These are phyloP conservation scores for Melanotaenia duboulayi DNA, from an alignment of 2,113 vertebrate genomes.

Conservation along the genomic window DNA sequence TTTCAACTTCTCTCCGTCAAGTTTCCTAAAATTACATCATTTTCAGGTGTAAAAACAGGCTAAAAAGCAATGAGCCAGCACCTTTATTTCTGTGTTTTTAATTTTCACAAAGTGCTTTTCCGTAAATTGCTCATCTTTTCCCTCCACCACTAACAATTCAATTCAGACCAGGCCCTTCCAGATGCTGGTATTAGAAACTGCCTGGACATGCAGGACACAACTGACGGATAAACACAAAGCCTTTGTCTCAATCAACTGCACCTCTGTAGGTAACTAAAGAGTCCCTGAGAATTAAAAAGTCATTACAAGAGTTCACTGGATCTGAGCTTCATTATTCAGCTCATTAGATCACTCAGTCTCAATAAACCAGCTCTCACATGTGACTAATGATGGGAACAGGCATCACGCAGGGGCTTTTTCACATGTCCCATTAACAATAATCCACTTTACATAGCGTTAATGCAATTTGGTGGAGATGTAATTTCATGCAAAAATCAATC, in stretches of 20 bases:
- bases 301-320: slow-evolving; percentile 59
- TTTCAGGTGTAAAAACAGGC: not conserved
- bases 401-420: slow-evolving; percentile 54
- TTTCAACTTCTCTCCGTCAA: not conserved
- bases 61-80: not conserved
- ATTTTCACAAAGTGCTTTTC: not conserved
- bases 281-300: slow-evolving; percentile 65
- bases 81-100: not conserved
- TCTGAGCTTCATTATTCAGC: slow-evolving; percentile 69
- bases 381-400: slow-evolving; percentile 58
- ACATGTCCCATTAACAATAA: slow-evolving; percentile 73
- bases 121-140: not conserved
- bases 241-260: slow-evolving; percentile 38
- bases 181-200: not conserved
- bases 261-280: slow-evolving; percentile 46
- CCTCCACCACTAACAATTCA: not conserved
- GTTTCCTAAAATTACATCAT: not conserved
- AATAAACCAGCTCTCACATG: slow-evolving; percentile 53
- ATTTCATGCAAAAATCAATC: slow-evolving; percentile 76
- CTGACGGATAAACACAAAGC: slow-evolving; percentile 27
- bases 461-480: slow-evolving; percentile 62
- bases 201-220: not conserved
- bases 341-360: slow-evolving; percentile 63
- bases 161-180: not conserved
- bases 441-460: slow-evolving; percentile 71